Evolutionary conservation across 1,140 invertebrate species (phyloP).

Genomic region (Drosophila chauvacae): DNA sequence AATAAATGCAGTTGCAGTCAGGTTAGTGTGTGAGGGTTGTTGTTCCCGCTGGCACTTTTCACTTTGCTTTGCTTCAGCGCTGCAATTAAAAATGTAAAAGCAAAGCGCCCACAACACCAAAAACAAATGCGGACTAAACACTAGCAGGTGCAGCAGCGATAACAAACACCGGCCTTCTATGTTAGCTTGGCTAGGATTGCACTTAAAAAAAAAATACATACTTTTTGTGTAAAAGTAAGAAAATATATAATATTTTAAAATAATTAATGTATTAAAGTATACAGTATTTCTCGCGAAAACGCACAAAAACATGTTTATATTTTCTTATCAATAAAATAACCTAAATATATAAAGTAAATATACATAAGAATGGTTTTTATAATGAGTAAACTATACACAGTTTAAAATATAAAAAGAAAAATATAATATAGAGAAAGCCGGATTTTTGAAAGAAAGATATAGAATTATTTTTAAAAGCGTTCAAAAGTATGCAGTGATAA

Average conservation of each 20-base stretch:
- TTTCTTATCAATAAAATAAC: too few relatives aligned
- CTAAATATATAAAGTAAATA: not conserved
- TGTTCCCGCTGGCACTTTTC: slow-evolving; percentile 23
- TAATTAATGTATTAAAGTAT: not conserved
- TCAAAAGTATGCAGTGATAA: too few relatives aligned
- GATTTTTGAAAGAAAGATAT: not conserved
- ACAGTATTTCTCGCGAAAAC: not conserved
- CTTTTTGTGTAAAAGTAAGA: not conserved
- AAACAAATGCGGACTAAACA: slow-evolving; percentile 21
- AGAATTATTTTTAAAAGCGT: not conserved
- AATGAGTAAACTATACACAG: not conserved
- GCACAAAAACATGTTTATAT: not conserved
- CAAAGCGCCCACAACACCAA: slow-evolving; percentile 34
- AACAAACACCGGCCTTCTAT: slow-evolving; percentile 37
- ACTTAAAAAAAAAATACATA: slow-evolving; percentile 1
- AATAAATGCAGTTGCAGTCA: slow-evolving; percentile 28
- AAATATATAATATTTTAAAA: not conserved
- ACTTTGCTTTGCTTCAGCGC: slow-evolving; percentile 22
- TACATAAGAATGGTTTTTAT: not conserved
- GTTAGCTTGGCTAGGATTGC: slow-evolving; percentile 8
- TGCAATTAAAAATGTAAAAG: slow-evolving; percentile 76
- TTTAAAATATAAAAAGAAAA: not conserved
- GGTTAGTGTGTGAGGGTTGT: slow-evolving; percentile 32
- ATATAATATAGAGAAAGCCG: too few relatives aligned
- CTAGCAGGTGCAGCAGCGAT: slow-evolving; percentile 34